phyloP scores from a whole-genome alignment of 2,113 vertebrate genomes.

The Heliornis fulica region DNA sequence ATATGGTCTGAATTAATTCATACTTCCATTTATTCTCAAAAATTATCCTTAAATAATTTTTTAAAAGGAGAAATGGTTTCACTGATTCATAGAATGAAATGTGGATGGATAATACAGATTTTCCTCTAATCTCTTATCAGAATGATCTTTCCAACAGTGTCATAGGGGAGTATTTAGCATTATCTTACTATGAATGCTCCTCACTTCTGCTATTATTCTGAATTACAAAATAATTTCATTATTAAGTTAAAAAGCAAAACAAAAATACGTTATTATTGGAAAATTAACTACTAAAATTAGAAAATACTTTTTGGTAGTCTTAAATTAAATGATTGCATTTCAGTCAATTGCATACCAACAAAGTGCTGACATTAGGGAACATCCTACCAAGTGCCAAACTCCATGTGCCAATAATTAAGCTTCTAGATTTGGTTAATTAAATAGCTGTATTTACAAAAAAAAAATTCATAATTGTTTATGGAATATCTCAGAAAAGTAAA shows the following conservation, averaged over 20 bases:
- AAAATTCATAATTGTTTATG: neutral
- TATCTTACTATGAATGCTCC: neutral
- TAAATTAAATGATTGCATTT: neutral
- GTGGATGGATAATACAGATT: neutral
- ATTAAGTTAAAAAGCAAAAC: neutral
- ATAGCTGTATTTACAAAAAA: neutral
- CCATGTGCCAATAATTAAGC: neutral
- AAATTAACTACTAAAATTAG: neutral
- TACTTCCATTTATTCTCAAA: neutral
- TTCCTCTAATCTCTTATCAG: neutral
- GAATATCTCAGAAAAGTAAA: neutral
- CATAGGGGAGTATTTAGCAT: neutral
- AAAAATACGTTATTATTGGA: neutral
- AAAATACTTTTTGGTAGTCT: neutral
- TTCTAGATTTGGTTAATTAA: neutral
- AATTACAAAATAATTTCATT: neutral
- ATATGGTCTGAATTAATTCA: constrained; percentile 12
- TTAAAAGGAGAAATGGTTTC: neutral
- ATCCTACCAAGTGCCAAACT: neutral
- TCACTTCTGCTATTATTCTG: neutral
- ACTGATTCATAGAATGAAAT: neutral
- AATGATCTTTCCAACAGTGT: neutral
- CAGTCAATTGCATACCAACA: neutral
- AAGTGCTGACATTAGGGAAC: neutral
- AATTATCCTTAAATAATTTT: neutral